Base-by-base conservation (phyloP, 2,888 invertebrate genomes). In the Cepaea hortensis region DNA sequence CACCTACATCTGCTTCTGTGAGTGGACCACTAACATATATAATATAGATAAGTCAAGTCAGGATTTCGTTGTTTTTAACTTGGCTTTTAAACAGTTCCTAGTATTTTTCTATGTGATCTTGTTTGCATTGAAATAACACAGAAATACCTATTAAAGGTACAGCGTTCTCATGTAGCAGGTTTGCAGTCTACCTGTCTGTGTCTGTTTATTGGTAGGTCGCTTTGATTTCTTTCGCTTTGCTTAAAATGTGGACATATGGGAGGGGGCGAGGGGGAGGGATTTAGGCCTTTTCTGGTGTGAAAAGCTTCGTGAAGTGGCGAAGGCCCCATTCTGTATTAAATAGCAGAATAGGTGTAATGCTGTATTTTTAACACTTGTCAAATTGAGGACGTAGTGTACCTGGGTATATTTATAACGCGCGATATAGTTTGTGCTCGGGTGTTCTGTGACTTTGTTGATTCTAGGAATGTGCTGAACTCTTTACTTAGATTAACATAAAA, bases 241-340 rank as follows among this genome's bases (percentile, higher is more conserved):
- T 55, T 48, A 18, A 18, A 20, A 50, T 50, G 50, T 76, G 6
- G 55, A 55, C 11, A 61, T 35, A 23, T n/a, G 61, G 77, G 77
- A n/a, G 11, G 23, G 20, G 23, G 23, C 7, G n/a, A 77, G 6
- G 55, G 5, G 50, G 50, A 7, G 48, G 20, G 55, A 77, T 55
- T 15, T 79, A 79, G 68, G 35, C 46, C 4, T 62, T 15, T n/a
- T 23, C 15, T 73, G 13, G 35, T 50, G 50, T 70, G 5, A 23
- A 82, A 82, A 61, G 72, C 61, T n/a, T 73, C 55, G 72, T 82
- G 81, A 82, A 70, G 55, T 50, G 55, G 6, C 23, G 13, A 13
- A 23, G 81, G 82, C 73, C 80, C 80, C 65, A 46, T 62, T 35
- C 72, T 23, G 70, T 50, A 50, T 55, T 7, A 46, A 20, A 11